Base-by-base conservation (phyloP, 2,797 vertebrate species). In the Vespertilio murinus region DNA sequence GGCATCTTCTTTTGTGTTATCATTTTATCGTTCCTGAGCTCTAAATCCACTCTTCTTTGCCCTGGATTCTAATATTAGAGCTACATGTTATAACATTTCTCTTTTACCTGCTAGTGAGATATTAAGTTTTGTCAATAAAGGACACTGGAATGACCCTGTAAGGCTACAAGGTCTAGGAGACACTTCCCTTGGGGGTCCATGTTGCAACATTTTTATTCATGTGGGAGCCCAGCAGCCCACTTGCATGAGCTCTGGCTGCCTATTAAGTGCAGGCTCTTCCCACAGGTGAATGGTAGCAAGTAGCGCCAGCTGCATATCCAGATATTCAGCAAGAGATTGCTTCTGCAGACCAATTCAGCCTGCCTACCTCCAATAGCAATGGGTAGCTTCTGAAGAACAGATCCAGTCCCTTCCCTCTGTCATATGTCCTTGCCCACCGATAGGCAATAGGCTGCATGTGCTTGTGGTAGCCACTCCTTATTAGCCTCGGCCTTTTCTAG, bases 381-480 rank as follows among this genome's bases (percentile, higher is more conserved):
- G 22, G 1, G 22, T 25, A 42, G 33, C 42, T 64, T 89, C 65
- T 49, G 13, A 0, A 74, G 40, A n/a, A 61, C n/a, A 78, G 14
- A 7, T 25, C 33, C 12, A 38, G 52, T 38, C 61, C 35, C 12
- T 83, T 65, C 5, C 10, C 3, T 38, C 49, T 65, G 49, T 12
- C 52, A 38, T n/a, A 23, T 54, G 87, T 94, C 45, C 75, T 75
- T 28, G 42, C 18, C 38, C 18, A 77, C 2, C 3, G 9, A 20
- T 3, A 69, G 67, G 13, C 22, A 7, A 64, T 9, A 33, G 2
- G 11, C 23, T 56, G 1, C 1, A n/a, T 2, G 0, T 70, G 18
- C 40, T 77, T 33, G 0, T 20, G 12, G 35, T 8, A 45, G 49
- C 12, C 56, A 59, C 77, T 61, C 61, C 17, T 14, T 4, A 5